Percentiles rank a stretch among this genome's conserved stretches.
Evolutionary conservation across 1,140 invertebrate species (phyloP).

Genomic region (Trissolcus basalis): DNA sequence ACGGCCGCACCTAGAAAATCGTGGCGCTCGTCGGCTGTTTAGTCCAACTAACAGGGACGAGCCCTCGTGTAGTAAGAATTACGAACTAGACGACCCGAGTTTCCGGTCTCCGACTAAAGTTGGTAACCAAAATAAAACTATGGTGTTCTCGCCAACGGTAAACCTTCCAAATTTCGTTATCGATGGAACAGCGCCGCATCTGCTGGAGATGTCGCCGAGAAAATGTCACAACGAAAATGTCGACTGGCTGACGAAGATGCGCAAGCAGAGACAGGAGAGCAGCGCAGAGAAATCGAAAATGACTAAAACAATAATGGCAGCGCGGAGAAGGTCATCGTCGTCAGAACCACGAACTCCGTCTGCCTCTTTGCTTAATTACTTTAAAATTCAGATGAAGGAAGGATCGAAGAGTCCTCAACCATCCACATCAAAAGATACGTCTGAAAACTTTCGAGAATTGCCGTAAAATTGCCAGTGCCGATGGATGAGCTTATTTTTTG

Average conservation of each 20-base stretch:
- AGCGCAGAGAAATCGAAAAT: constrained; percentile 56
- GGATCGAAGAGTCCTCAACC: constrained; percentile 31
- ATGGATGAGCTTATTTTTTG: not conserved
- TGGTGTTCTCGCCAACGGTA: constrained; percentile 80
- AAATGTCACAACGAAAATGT: constrained; percentile 80
- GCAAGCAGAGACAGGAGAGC: constrained; percentile 76
- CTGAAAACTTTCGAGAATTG: constrained; percentile 24
- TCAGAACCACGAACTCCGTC: constrained; percentile 64
- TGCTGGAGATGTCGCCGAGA: constrained; percentile 81
- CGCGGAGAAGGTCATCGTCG: constrained; percentile 66
- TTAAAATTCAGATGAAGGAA: constrained; percentile 43
- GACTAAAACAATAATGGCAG: constrained; percentile 55
- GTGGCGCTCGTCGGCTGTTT: constrained; percentile 69
- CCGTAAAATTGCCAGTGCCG: constrained; percentile 1
- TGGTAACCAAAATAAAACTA: constrained; percentile 11
- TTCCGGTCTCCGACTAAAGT: constrained; percentile 58
- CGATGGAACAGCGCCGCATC: constrained; percentile 85
- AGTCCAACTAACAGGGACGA: constrained; percentile 61
- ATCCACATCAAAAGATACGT: constrained; percentile 29
- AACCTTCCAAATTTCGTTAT: constrained; percentile 87
- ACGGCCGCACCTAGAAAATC: constrained; percentile 70
- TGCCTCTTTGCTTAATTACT: constrained; percentile 65
- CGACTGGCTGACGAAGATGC: constrained; percentile 84
- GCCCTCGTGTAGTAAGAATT: constrained; percentile 35
- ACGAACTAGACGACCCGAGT: constrained; percentile 63